phyloP scores from a whole-genome alignment of 2,888 invertebrate species.

The Platypus cylindrus region DNA sequence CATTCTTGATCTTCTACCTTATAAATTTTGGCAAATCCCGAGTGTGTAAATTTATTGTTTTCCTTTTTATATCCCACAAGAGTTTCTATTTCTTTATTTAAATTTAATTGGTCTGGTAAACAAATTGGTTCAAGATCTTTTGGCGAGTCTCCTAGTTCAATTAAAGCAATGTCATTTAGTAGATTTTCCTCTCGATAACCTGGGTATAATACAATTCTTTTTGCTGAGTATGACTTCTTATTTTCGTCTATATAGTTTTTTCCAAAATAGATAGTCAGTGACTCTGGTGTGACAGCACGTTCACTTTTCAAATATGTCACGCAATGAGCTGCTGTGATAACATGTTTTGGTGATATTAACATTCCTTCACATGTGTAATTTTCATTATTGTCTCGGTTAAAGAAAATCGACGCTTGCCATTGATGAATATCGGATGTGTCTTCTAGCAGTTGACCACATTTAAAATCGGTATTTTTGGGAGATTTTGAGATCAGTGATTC shows the following conservation, averaged over 20 bases:
- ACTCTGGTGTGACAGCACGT: not conserved
- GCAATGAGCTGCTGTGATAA: constrained; percentile 22
- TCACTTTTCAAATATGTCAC: constrained; percentile 12
- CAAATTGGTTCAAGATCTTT: constrained; percentile 44
- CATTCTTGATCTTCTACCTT: constrained; percentile 15
- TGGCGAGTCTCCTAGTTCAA: constrained; percentile 35
- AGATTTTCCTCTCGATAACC: constrained; percentile 40
- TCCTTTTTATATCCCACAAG: constrained; percentile 17
- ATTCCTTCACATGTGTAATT: constrained; percentile 18
- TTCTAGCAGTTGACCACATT: constrained; percentile 2
- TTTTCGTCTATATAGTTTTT: constrained; percentile 4
- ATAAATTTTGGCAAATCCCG: constrained; percentile 13
- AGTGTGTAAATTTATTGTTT: constrained; percentile 9
- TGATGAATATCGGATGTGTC: constrained; percentile 10
- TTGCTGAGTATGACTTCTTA: constrained; percentile 25
- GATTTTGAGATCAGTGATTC: no score
- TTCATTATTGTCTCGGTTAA: constrained; percentile 10
- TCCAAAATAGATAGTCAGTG: constrained; percentile 12
- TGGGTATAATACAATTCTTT: constrained; percentile 38
- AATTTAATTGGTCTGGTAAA: constrained; percentile 21
- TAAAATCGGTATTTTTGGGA: no score
- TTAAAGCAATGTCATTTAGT: constrained; percentile 39
- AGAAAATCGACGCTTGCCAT: constrained; percentile 17
- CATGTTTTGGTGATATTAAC: constrained; percentile 17
- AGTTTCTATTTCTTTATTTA: constrained; percentile 5